phyloP scores from a whole-genome alignment of 1,140 invertebrate species.

The Drosophila erecta region DNA sequence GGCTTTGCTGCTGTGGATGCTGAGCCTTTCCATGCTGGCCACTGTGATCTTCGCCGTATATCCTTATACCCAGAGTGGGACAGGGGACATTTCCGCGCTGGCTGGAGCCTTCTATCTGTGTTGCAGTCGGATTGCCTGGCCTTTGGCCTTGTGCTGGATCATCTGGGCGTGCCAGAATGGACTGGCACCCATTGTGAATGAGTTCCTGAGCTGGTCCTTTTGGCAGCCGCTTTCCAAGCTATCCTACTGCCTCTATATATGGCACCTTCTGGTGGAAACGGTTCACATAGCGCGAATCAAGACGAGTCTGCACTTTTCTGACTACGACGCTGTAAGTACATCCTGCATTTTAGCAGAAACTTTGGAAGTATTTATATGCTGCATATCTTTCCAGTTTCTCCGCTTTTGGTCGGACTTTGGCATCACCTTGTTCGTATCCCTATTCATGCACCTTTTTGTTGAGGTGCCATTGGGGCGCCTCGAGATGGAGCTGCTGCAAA shows the following conservation, averaged over 20 bases:
- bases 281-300: conserved; percentile 55
- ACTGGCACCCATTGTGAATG: conserved; percentile 86
- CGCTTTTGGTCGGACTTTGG: conserved; percentile 76
- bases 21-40: conserved; percentile 55
- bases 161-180: conserved; percentile 89
- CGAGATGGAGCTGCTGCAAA: conserved; percentile 40
- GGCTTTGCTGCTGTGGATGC: conserved; percentile 46
- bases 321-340: conserved; percentile 73
- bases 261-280: conserved; percentile 84
- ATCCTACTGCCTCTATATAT: conserved; percentile 86
- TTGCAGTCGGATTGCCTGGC: conserved; percentile 87
- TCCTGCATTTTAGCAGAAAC: no score
- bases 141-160: conserved; percentile 88
- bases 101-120: conserved; percentile 88
- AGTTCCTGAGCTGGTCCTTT: conserved; percentile 84
- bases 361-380: neutral
- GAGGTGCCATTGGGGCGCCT: conserved; percentile 60
- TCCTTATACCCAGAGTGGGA: conserved; percentile 71
- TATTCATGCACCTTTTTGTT: conserved; percentile 60
- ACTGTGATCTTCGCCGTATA: conserved; percentile 70
- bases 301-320: conserved; percentile 68
- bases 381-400: conserved; percentile 33
- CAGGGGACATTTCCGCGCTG: conserved; percentile 60
- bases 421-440: conserved; percentile 56
- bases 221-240: conserved; percentile 86